Conservation (phyloP, 2,888 invertebrate genomes). For the Meiosimyza platycephala region DNA sequence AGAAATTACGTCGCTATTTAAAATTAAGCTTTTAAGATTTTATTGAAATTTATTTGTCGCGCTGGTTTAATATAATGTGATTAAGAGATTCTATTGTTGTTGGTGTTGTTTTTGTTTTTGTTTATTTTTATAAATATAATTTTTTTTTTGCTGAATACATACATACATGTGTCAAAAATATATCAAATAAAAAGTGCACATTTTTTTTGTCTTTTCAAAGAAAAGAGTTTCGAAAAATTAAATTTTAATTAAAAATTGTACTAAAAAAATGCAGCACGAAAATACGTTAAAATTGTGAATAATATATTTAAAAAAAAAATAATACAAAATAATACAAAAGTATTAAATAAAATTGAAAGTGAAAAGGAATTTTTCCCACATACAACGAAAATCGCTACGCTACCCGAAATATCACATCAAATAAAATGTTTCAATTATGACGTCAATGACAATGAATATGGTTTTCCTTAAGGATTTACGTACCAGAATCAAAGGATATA, state of each 20-base stretch:
- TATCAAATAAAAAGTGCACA: too few relatives aligned
- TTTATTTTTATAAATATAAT: too few relatives aligned
- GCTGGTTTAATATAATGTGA: too few relatives aligned
- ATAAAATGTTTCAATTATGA: slow-evolving; percentile 51
- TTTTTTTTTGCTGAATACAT: too few relatives aligned
- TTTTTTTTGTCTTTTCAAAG: too few relatives aligned
- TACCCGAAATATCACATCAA: neutral
- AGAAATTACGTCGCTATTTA: too few relatives aligned
- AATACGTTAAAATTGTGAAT: slow-evolving; percentile 5
- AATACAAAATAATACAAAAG: neutral
- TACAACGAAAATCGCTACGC: neutral
- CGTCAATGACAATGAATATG: slow-evolving; percentile 65
- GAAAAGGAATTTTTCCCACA: neutral
- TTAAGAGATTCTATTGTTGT: too few relatives aligned
- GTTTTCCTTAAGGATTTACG: slow-evolving; percentile 67
- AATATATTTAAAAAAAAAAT: slow-evolving; percentile 2
- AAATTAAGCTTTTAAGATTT: too few relatives aligned
- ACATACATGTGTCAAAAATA: too few relatives aligned
- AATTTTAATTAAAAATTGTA: neutral
- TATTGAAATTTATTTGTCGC: too few relatives aligned
- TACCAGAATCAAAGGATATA: slow-evolving; percentile 66
- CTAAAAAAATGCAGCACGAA: slow-evolving; percentile 9
- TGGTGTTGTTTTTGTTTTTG: too few relatives aligned
- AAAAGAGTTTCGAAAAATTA: too few relatives aligned
- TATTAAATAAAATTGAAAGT: neutral